Evolutionary conservation across 2,113 vertebrate genomes (phyloP), one percentile per base, ranked within the genome.

Genomic region (Himantopus leucocephalus): DNA sequence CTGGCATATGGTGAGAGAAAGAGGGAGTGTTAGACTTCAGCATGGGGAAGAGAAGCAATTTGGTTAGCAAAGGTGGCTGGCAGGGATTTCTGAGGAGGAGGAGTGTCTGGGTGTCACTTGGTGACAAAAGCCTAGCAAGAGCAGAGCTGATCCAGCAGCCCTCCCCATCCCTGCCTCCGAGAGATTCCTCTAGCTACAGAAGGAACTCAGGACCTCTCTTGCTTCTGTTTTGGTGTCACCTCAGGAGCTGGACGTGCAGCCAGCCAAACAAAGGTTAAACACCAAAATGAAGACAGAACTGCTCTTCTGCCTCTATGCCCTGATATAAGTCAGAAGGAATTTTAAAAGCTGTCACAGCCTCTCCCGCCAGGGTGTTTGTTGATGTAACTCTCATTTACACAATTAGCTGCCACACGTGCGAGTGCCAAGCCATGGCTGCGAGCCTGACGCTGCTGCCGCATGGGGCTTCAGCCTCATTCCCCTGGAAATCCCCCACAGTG

Each of bases 251-350:
- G 48, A 73, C 23, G 15, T n/a, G 18, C 43, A 73, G 53, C 34
- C 41, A 56, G 92, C 18, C 64, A 92, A 73, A 22, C 81, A 70
- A 64, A 85, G 75, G 92, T 88, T 92, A 82, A 97, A 47, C n/a
- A 50, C 56, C 29, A 14, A 35, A 67, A 34, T 3, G 37, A 63
- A 93, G 92, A 74, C 90, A 92, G 94, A 90, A 66, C 74, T 73
- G 75, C 66, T 76, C 14, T 50, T 81, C 94, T 93, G 80, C 93
- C 84, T 89, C 64, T 23, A 0, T 76, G 90, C 76, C 90, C 90
- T 82, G 75, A 88, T 60, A n/a, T 3, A 48, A 96, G 56, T 50
- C 84, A 94, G 71, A 66, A 93, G 91, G 92, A 92, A 94, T 95
- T 90, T 94, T 68, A 50, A 55, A 92, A 68, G 85, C 66, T 1